Base-by-base conservation (phyloP, 2,888 invertebrate species). In the Synergus itoensis region DNA sequence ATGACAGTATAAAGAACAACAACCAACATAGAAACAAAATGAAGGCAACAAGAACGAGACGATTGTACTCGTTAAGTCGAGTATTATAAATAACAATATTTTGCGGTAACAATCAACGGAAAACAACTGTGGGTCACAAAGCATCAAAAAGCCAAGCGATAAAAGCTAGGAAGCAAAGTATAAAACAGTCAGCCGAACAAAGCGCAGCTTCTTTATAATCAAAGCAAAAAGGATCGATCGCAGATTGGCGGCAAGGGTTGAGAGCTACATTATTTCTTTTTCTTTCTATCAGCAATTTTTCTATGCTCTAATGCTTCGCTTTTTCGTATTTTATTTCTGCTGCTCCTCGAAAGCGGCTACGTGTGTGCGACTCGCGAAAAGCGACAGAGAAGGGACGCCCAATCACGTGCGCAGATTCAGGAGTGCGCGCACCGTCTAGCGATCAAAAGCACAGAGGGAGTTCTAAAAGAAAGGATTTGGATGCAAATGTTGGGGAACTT, bases 351-450 rank as follows among this genome's bases (percentile, higher is more conserved):
- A 80, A 60, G 76, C 64, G n/a, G 75, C 76, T 82, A 83, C 78
- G 82, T 80, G 75, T 87, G 86, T 88, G 89, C 89, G 86, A 86
- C 87, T 88, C 86, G 89, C 88, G 87, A 87, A 89, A 91, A 91
- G 91, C 92, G 89, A 91, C 89, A 92, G 89, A 91, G 90, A 92
- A 91, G 91, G 91, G 91, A 92, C 92, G 91, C 91, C 91, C 90
- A 92, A 89, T 91, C 87, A 91, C 92, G 91, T 92, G 91, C 91
- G 89, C 89, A 86, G 87, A 88, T 87, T 87, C 79, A 86, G 84
- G 87, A 87, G 84, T 87, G 87, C 84, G 85, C 86, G 88, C 87
- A 86, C 88, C 88, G 90, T 90, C 90, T 89, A 92, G 90, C 91
- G 90, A 91, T 90, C 82, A 85, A 88, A 73, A 73, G 53, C 53